phyloP scores from a whole-genome alignment of 2,113 vertebrate species.

The Pituophis catenifer region DNA sequence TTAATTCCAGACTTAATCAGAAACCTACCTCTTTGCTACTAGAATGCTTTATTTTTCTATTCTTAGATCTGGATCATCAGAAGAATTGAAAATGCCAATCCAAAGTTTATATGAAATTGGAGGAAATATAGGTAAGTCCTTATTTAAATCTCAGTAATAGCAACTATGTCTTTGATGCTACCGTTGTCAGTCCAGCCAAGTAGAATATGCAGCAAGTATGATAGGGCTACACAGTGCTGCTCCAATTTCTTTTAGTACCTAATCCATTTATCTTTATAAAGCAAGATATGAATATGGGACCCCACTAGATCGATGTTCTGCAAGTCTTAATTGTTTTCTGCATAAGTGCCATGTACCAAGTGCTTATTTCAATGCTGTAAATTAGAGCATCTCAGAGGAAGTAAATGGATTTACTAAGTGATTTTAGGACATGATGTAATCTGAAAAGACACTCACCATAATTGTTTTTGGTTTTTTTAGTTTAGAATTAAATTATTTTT shows the following conservation, averaged over 20 bases:
- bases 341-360: not conserved
- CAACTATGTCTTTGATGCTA: not conserved
- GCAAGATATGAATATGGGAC: not conserved
- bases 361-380: not conserved
- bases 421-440: not conserved
- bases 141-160: not conserved
- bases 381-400: not conserved
- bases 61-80: slow-evolving; percentile 61
- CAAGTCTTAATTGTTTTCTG: not conserved
- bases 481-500: not conserved
- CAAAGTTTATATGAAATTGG: slow-evolving; percentile 86
- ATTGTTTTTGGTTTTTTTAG: not conserved
- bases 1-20: not conserved
- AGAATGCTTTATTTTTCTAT: slow-evolving; percentile 13
- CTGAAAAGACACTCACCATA: not conserved
- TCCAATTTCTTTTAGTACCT: not conserved
- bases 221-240: not conserved
- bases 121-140: slow-evolving; percentile 84
- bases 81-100: slow-evolving; percentile 67
- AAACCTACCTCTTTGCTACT: not conserved
- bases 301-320: not conserved
- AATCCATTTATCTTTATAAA: not conserved
- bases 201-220: not conserved
- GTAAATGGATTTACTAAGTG: not conserved
- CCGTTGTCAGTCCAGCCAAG: not conserved